Conservation (phyloP, 2,113 vertebrate genomes). For the Neofelis nebulosa region DNA sequence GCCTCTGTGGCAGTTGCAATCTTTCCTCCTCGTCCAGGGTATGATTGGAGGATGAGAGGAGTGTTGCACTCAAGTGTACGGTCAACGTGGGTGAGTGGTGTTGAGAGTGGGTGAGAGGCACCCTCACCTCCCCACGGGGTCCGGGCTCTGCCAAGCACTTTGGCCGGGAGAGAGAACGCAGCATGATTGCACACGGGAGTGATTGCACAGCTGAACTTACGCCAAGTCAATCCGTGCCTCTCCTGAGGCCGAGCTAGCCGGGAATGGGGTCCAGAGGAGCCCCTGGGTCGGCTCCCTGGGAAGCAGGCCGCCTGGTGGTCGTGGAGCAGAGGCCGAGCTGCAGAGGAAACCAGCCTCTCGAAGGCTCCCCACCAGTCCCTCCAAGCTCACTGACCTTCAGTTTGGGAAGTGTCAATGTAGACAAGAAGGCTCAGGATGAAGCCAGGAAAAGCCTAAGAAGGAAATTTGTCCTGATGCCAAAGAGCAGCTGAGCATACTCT, state of each 20-base stretch:
- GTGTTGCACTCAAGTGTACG: neutral
- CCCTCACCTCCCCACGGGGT: constrained; percentile 61
- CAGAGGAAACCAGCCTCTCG: neutral
- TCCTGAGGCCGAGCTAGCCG: neutral
- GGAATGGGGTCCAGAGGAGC: neutral
- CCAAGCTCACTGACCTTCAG: neutral
- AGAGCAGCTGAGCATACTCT: rapidly evolving
- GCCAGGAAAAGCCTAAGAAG: too few species aligned
- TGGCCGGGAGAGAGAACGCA: constrained; percentile 15
- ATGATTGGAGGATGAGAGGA: constrained; percentile 21
- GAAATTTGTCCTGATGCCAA: rapidly evolving
- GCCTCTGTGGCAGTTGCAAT: neutral
- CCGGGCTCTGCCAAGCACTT: constrained; percentile 51
- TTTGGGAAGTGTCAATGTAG: too few species aligned
- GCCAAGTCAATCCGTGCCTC: neutral
- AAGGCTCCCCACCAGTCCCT: neutral
- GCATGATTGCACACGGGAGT: neutral
- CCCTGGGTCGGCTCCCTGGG: neutral
- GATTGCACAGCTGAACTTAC: neutral
- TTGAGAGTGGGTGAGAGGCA: neutral
- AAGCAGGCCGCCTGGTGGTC: neutral
- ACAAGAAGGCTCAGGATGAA: neutral
- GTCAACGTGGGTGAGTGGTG: neutral
- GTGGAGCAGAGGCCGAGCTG: neutral
- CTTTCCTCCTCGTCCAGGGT: neutral